Evolutionary conservation across 2,113 vertebrate species (phyloP).

Genomic region (Bungarus multicinctus): DNA sequence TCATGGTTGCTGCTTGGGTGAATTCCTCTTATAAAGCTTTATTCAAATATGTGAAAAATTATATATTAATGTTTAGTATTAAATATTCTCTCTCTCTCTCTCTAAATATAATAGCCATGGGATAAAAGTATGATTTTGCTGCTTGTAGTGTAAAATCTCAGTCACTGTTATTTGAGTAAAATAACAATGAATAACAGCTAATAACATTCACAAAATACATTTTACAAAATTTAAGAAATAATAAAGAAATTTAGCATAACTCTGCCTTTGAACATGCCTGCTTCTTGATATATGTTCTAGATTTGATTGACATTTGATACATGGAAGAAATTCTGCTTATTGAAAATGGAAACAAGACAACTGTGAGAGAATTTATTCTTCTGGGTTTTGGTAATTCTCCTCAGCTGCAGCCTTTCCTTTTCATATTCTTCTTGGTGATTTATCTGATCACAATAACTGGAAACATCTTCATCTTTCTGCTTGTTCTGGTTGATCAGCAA

Average conservation of each 20-base stretch:
- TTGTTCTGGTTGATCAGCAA: background rate
- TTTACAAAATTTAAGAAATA: background rate
- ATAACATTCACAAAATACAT: background rate
- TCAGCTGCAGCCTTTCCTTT: background rate
- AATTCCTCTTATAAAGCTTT: background rate
- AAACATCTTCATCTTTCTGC: background rate
- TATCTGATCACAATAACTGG: conserved; percentile 14
- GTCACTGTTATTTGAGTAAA: background rate
- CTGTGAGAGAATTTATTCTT: background rate
- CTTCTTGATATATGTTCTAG: background rate
- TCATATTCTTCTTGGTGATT: conserved; percentile 12
- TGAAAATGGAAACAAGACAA: background rate
- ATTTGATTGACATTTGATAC: background rate
- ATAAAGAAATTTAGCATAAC: background rate
- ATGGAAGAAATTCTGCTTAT: background rate
- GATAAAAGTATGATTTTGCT: background rate
- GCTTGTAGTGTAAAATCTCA: background rate
- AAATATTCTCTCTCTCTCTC: background rate
- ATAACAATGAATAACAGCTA: background rate
- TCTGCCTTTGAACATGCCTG: background rate
- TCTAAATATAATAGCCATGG: background rate
- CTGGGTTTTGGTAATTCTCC: background rate
- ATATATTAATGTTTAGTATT: background rate
- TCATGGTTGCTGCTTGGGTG: background rate
- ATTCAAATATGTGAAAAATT: background rate